phyloP scores from a whole-genome alignment of 2,888 invertebrate genomes.

The Callimorpha dominula region DNA sequence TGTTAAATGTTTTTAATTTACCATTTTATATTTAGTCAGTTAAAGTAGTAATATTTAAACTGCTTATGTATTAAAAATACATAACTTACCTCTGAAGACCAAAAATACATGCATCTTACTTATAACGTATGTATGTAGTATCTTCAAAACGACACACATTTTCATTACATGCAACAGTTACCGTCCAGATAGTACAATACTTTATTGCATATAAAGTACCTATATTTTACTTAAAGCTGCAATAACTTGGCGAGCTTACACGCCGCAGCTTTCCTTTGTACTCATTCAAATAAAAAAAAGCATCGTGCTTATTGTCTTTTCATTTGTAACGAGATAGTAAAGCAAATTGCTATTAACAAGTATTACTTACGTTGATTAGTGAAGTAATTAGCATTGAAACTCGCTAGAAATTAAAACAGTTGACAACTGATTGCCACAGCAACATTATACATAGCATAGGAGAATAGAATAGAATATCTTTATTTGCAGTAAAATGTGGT shows the following conservation, averaged over 20 bases:
- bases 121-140: neutral
- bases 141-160: neutral
- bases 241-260: conserved; percentile 1
- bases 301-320: neutral
- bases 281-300: too few species aligned
- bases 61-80: too few species aligned
- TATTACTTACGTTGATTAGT: neutral
- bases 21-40: too few species aligned
- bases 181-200: neutral
- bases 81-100: too few species aligned
- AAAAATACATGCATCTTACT: too few species aligned
- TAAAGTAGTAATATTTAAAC: too few species aligned
- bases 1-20: too few species aligned
- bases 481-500: too few species aligned
- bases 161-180: conserved; percentile 11
- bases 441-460: neutral
- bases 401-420: conserved; percentile 4
- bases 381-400: conserved; percentile 2
- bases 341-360: neutral
- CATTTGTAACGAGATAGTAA: neutral
- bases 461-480: too few species aligned
- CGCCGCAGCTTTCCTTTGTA: neutral
- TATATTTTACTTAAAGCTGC: neutral
- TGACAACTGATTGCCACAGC: conserved; percentile 4
- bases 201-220: neutral